Conservation (phyloP, 2,113 vertebrate species). For the Blennius ocellaris region DNA sequence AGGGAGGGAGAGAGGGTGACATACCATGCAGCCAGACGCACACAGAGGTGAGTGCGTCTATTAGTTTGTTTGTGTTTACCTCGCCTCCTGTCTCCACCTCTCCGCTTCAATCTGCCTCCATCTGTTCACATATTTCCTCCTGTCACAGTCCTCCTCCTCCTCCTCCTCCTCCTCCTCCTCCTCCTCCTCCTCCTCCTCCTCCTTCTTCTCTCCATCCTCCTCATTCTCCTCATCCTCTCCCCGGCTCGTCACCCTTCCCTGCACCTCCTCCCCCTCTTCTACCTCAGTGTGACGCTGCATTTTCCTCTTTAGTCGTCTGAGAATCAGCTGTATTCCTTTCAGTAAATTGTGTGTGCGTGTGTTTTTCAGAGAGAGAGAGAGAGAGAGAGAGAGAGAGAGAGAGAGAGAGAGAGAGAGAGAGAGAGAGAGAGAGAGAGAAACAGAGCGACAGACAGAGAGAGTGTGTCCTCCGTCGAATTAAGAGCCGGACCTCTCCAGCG, state of each 20-base stretch:
- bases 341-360: constrained; percentile 11
- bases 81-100: background rate
- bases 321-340: constrained; percentile 12
- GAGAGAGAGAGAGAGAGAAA: too few species aligned
- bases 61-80: constrained; percentile 19
- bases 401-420: too few species aligned
- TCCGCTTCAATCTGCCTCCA: background rate
- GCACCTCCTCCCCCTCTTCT: constrained; percentile 3
- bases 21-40: background rate
- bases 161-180: background rate
- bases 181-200: constrained; percentile 3
- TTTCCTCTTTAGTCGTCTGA: constrained; percentile 28
- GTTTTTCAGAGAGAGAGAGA: background rate
- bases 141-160: constrained; percentile 30
- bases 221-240: background rate
- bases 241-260: too few species aligned
- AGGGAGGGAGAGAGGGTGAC: background rate
- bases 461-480: too few species aligned
- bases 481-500: too few species aligned
- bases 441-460: too few species aligned
- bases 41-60: constrained; percentile 55
- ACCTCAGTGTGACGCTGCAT: constrained; percentile 7
- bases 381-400: too few species aligned
- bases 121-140: background rate
- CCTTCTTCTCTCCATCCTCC: constrained; percentile 14